Evolutionary conservation across 2,888 invertebrate genomes (phyloP), one percentile per base, ranked within the genome.

Genomic region (Pocota personata): DNA sequence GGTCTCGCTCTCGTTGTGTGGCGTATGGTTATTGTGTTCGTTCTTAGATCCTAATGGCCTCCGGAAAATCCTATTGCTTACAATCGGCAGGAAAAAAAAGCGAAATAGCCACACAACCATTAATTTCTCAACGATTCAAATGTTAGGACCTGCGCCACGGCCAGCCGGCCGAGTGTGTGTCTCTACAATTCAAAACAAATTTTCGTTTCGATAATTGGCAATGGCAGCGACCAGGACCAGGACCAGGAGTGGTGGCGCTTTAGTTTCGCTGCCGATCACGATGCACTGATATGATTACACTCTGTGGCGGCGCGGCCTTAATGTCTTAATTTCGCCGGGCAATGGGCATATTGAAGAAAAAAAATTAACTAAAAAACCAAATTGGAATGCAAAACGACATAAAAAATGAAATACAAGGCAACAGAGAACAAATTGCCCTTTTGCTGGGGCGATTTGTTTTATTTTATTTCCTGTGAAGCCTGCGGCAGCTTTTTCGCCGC

Each of bases 201-300:
- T 79, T 64, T 72, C 72, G 57, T 79, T 79, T 79, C 72, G 72
- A 86, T 86, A 86, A 86, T 82, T 79, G 79, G 79, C 72, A 57
- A 79, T 72, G 78, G 71, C 78, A 64, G 62, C 69, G 43, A 16
- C 48, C 10, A 27, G 30, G 60, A n/a, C 14, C 58, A n/a, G n/a
- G 43, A 16, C 48, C 10, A 46, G 48, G 40, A 27, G 57, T 86
- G 82, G 86, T 86, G 86, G 86, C 86, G 86, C 84, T 84, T 80
- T 84, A 84, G 84, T 80, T 73, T 84, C 84, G 84, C 82, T 86
- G 86, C 86, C 82, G 86, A 86, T 86, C 86, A 86, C 82, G 86
- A 86, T 82, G 82, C 82, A 72, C 72, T 86, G 86, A 86, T 86
- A 86, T 86, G 86, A 86, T 86, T 86, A 86, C 76, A 48, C 82